Evolutionary conservation across 2,888 invertebrate genomes (phyloP), one percentile per base, ranked within the genome.

Genomic region (Clepsis dumicolana): DNA sequence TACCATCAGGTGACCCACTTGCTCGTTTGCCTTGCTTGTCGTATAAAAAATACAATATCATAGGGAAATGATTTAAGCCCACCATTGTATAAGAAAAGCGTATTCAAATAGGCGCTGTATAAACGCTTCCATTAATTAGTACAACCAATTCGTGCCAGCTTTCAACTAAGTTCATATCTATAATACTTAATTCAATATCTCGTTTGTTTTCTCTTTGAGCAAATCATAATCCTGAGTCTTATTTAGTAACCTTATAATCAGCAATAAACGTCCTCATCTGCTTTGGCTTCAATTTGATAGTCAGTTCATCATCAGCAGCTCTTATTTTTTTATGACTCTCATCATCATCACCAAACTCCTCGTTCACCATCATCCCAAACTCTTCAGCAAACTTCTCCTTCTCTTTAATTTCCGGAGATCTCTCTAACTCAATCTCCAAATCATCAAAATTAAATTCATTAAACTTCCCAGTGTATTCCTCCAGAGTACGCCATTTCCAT

Each of bases 401-500:
- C 14, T 38, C 12, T 38, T n/a, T 38, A 3, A 18, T 8, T 0
- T 44, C 8, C 5, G 14, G 14, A 18, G 2, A 1, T 44, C 1
- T 5, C 8, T 44, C 44, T 4, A 44, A 5, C 7, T 44, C 18
- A n/a, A 18, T 18, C 8, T 44, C 44, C 8, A 44, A 1, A n/a
- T 41, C 38, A 44, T 8, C 44, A 8, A 44, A 44, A 8, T 18
- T 14, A 7, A 29, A 29, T 2, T 7, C 44, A 1, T 5, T 5
- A 10, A 83, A 83, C 64, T 74, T 79, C 3, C 76, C 77, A 0
- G 75, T 56, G 41, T 89, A 84, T 0, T 82, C 80, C 2, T 72
- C 76, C n/a, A 82, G 82, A 0, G 83, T 80, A 0, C 86, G 83
- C 96, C 96, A 96, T 1, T 82, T 70, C 75, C 95, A 86, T 52